Evolutionary conservation across 1,140 invertebrate genomes (phyloP).

Genomic region (Chymomyza costata): DNA sequence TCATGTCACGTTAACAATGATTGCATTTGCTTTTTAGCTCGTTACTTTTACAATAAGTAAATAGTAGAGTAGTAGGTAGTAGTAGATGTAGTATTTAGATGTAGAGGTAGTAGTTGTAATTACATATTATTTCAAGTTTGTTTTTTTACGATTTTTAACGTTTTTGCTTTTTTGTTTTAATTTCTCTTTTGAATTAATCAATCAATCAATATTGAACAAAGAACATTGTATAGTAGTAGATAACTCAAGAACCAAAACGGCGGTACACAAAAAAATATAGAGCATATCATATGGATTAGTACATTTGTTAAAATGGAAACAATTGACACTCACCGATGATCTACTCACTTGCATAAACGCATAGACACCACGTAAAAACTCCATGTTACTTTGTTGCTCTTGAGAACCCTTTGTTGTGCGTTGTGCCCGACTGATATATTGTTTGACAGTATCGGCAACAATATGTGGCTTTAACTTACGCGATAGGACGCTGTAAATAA

Average conservation of each 20-base stretch:
- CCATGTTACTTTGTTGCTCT: slow-evolving; percentile 75
- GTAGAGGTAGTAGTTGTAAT: slow-evolving; percentile 50
- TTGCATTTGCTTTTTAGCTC: slow-evolving; percentile 11
- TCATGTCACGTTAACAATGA: slow-evolving; percentile 26
- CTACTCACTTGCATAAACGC: slow-evolving; percentile 76
- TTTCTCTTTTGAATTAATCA: too few species aligned
- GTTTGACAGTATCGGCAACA: slow-evolving; percentile 74
- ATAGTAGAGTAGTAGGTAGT: slow-evolving; percentile 51
- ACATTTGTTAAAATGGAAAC: slow-evolving; percentile 70
- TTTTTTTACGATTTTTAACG: slow-evolving; percentile 34
- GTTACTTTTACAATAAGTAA: slow-evolving; percentile 32
- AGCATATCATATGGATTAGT: slow-evolving; percentile 75
- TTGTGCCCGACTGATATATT: slow-evolving; percentile 75
- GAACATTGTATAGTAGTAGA: slow-evolving; percentile 47
- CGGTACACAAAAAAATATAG: slow-evolving; percentile 63
- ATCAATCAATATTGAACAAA: too few species aligned
- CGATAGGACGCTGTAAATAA: slow-evolving; percentile 56
- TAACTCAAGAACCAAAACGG: slow-evolving; percentile 62
- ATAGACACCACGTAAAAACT: slow-evolving; percentile 76
- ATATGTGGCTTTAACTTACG: slow-evolving; percentile 74
- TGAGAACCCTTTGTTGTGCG: slow-evolving; percentile 69
- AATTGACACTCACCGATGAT: slow-evolving; percentile 76
- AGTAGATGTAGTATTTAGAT: too few species aligned
- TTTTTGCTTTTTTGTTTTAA: slow-evolving; percentile 27
- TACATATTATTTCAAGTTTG: slow-evolving; percentile 45